A percentile compares a stretch with the other conserved stretches of the same genome.
Evolutionary conservation across 1,140 invertebrate species (phyloP).

Genomic region (Euura saliciscinereae): DNA sequence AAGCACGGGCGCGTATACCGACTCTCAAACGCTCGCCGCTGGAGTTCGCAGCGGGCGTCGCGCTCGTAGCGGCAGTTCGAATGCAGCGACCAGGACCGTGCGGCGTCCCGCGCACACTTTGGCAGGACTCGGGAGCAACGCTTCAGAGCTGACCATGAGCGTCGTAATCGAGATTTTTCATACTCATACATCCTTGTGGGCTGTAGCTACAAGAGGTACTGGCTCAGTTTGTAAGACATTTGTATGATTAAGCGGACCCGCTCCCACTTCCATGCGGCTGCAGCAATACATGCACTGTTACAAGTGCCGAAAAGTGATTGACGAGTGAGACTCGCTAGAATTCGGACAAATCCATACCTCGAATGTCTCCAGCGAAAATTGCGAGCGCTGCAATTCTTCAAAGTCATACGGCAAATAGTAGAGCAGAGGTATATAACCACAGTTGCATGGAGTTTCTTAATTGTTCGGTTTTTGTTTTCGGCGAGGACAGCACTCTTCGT

Average conservation of each 20-base stretch:
- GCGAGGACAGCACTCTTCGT: too few relatives aligned
- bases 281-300: too few relatives aligned
- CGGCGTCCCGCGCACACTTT: neutral
- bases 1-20: slow-evolving; percentile 1
- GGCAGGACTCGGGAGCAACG: neutral
- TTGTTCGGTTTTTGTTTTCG: too few relatives aligned
- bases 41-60: slow-evolving; percentile 5
- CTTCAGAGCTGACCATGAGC: neutral
- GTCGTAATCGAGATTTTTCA: neutral
- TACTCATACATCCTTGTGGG: neutral
- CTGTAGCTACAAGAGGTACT: neutral
- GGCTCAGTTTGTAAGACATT: neutral
- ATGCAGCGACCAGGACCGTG: neutral
- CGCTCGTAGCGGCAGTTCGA: neutral
- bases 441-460: too few relatives aligned
- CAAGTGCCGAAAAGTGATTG: too few relatives aligned
- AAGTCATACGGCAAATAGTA: too few relatives aligned
- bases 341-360: too few relatives aligned
- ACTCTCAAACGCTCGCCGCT: slow-evolving; percentile 1
- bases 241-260: neutral
- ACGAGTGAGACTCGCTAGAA: too few relatives aligned
- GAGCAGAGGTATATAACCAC: too few relatives aligned
- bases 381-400: too few relatives aligned
- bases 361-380: too few relatives aligned
- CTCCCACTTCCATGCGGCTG: too few relatives aligned